Conservation (phyloP, 2,797 vertebrate species). For the Oryzias dopingdopingensis region DNA sequence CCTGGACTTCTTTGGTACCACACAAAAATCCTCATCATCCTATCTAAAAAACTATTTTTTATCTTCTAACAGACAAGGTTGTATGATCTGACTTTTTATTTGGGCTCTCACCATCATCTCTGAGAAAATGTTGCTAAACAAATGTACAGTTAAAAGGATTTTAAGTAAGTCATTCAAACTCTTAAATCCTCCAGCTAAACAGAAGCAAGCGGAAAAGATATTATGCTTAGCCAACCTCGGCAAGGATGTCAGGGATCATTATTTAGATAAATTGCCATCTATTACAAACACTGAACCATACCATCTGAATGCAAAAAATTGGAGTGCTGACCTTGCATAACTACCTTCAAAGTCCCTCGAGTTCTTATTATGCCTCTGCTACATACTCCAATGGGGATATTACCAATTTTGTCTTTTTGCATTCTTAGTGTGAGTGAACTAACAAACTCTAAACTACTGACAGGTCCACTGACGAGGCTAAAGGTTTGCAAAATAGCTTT, state of each 20-base stretch:
- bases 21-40: conserved; percentile 42
- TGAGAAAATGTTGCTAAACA: not conserved
- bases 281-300: not conserved
- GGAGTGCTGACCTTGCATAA: not conserved
- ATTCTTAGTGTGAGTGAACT: not conserved
- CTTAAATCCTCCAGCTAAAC: not conserved
- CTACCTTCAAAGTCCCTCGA: not conserved
- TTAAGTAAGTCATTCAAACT: not conserved
- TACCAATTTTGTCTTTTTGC: not conserved
- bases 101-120: not conserved
- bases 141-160: not conserved
- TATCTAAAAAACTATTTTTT: conserved; percentile 13
- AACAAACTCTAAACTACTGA: not conserved
- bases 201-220: conserved; percentile 2
- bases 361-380: not conserved
- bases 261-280: not conserved
- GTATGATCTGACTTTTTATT: conserved; percentile 7
- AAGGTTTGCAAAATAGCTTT: not conserved
- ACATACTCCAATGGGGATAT: not conserved
- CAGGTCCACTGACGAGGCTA: not conserved
- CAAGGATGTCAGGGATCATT: not conserved
- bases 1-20: conserved; percentile 33
- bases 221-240: not conserved
- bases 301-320: conserved; percentile 1
- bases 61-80: conserved; percentile 32